Base-by-base conservation (phyloP, 2,113 vertebrate genomes). In the Seriola rivoliana region DNA sequence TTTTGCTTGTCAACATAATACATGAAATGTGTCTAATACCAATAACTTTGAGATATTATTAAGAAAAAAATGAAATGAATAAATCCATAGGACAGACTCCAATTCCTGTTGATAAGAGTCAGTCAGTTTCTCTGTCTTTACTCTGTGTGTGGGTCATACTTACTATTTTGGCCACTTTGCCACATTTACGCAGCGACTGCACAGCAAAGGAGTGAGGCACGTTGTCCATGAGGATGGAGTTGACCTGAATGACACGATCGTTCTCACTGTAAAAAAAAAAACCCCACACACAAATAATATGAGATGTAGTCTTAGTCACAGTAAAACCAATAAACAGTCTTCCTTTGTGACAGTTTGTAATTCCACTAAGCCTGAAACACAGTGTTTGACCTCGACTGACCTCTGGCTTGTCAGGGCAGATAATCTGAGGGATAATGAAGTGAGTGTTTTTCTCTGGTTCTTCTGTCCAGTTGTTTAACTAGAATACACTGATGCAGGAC, bases 201-300 rank as follows among this genome's bases (percentile, higher is more conserved):
- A 99, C 97, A 36, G 98, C 98, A 82, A 98, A 98, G 3, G 97
- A 97, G 92, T 99, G 98, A 77, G 95, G 95, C 89, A 99, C 97
- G 4, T 97, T 97, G 83, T 99, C 97, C 97, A 99, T 98, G 3
- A 96, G 78, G 75, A 96, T 96, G 75, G 96, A 92, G 4, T 99
- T 99, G 84, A 99, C 98, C 84, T 96, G 96, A 83, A 99, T 93
- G 81, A 99, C 97, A 1, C 97, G 94, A 81, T 99, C 98, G 77
- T 97, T 97, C 94, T 98, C 97, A 91, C 97, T 99, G 93, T 10
- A 84, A n/a, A 71, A 23, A 52, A 84, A n/a, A 71, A 23, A 52
- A 52, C 40, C 5, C 74, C 11, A 48, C 5, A 78, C 11, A 74
- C 12, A 70, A 11, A 34, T 25, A 68, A 23, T 16, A 25, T 9